Conservation (phyloP, 2,113 vertebrate species). For the Campylomormyrus tamandua region DNA sequence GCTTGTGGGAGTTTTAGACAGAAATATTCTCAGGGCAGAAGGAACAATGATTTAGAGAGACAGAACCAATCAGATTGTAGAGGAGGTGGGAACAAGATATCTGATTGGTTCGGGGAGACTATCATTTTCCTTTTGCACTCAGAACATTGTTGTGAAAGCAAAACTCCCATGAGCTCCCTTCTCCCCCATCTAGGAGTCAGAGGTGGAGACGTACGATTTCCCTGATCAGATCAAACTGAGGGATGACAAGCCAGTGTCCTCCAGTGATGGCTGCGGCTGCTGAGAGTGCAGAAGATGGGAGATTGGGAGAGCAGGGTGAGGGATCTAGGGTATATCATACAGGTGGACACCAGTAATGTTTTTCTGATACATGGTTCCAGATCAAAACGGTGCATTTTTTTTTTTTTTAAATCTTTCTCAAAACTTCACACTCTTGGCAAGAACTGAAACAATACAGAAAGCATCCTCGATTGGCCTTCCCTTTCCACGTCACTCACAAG, state of each 20-base stretch:
- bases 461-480: background rate
- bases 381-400: background rate
- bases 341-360: conserved; percentile 18
- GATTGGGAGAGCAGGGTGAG: conserved; percentile 12
- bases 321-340: background rate
- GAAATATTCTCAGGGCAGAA: too few species aligned
- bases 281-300: conserved; percentile 44
- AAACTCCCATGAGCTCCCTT: background rate
- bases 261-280: conserved; percentile 74
- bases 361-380: background rate
- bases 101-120: too few species aligned
- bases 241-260: conserved; percentile 68
- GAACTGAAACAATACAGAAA: conserved; percentile 10
- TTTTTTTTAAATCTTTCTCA: too few species aligned
- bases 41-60: too few species aligned
- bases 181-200: conserved; percentile 67
- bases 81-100: too few species aligned
- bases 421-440: background rate
- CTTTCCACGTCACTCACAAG: background rate
- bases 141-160: too few species aligned
- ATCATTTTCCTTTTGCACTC: too few species aligned
- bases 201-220: conserved; percentile 83
- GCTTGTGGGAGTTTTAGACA: too few species aligned
- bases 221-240: conserved; percentile 82
- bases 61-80: too few species aligned